Base-by-base conservation (phyloP, 2,797 vertebrate genomes). In the Bradypus variegatus region DNA sequence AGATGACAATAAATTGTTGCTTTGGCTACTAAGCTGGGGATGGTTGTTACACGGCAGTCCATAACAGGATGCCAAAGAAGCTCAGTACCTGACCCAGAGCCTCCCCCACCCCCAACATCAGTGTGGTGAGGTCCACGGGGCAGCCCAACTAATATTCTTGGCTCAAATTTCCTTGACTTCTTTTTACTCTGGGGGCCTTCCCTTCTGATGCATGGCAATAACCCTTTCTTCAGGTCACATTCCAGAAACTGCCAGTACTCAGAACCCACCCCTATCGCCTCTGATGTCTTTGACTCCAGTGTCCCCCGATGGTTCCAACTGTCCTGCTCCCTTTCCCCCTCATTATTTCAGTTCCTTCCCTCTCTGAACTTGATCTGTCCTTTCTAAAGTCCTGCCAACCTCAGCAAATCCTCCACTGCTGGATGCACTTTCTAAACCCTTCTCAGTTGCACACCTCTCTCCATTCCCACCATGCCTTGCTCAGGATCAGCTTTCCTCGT, bases 171-270 rank as follows among this genome's bases (percentile, higher is more conserved):
- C 67, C n/a, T 82, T 8, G 72, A 14, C 64, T 9, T 3, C 78
- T 58, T 27, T 58, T 18, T 1, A 19, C 29, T 2, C 3, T 15
- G 38, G 12, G 89, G 48, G 9, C 23, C 58, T 50, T 86, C 50
- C 15, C 29, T 60, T 15, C 36, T 0, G 0, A 4, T 8, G 15
- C 2, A 3, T 45, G 0, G 33, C 6, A 1, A 31, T 13, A 1
- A 4, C 50, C 31, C 29, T 4, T 8, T 45, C 15, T 3, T 2
- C 18, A 25, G 69, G 14, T 62, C 67, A 18, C 15, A 0, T 1
- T 5, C 10, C 21, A 29, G 78, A 25, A 45, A 16, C 0, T 0
- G 23, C 12, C 38, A 2, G 8, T 18, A 2, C 16, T 53, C 27
- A 4, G n/a, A 62, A 3, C 53, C 12, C 41, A 45, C 6, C 21